Conservation (phyloP, 1,140 invertebrate species). For the Carposina sasakii region DNA sequence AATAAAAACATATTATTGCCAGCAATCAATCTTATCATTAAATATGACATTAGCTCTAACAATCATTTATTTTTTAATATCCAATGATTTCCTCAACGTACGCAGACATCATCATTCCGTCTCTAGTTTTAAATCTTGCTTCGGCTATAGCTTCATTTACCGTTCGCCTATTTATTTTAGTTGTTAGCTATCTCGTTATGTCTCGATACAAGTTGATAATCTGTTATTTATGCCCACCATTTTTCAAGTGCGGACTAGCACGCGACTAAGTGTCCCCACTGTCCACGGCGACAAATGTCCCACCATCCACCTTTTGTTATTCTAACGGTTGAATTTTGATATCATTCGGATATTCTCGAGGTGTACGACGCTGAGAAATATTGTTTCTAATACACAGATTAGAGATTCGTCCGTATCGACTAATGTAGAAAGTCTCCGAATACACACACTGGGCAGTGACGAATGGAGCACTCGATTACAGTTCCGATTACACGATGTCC, state of each 20-base stretch:
- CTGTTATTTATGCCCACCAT: conserved; percentile 62
- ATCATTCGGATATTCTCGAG: conserved; percentile 55
- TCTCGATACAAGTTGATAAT: conserved; percentile 60
- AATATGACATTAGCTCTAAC: conserved; percentile 25
- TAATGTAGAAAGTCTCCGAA: conserved; percentile 51
- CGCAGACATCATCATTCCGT: conserved; percentile 13
- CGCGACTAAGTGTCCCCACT: conserved; percentile 43
- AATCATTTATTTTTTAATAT: too few species aligned
- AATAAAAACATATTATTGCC: conserved; percentile 32
- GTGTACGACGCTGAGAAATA: conserved; percentile 54
- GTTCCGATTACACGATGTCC: conserved; percentile 21
- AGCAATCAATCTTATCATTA: conserved; percentile 43
- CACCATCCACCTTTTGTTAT: conserved; percentile 50
- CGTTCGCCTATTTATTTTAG: conserved; percentile 56
- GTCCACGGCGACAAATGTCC: conserved; percentile 39
- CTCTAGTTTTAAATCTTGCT: conserved; percentile 27
- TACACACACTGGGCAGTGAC: conserved; percentile 35
- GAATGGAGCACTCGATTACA: conserved; percentile 35
- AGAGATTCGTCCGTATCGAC: conserved; percentile 34
- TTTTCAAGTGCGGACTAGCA: conserved; percentile 55
- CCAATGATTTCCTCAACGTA: too few species aligned
- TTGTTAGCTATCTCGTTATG: conserved; percentile 54
- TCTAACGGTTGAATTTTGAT: conserved; percentile 61
- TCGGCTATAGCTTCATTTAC: conserved; percentile 48
- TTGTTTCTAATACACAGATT: conserved; percentile 55